Base-by-base conservation (phyloP, 2,113 vertebrate genomes). In the Perognathus longimembris region DNA sequence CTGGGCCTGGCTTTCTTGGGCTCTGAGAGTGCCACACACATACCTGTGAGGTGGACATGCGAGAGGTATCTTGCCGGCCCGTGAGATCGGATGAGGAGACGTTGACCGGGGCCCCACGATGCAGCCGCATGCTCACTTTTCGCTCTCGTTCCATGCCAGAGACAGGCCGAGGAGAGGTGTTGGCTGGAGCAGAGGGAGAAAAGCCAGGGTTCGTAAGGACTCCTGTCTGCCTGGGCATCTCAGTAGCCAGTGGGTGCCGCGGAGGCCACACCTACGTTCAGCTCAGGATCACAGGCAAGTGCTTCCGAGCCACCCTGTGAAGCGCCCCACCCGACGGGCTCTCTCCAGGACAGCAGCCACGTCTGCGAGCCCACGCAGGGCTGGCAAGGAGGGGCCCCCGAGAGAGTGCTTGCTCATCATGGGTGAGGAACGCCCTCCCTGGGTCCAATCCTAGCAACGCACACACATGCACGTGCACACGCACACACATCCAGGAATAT, bases 1-100 rank as follows among this genome's bases (percentile, higher is more conserved):
- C 30, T 4, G 12, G 24, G 24, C 54, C 38, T 70, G 67, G 78
- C 32, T 3, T 12, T n/a, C 8, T 42, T 69, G 0, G 8, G 57
- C 69, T 26, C 3, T 5, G 64, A 0, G 4, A 40, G 74, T 40
- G 61, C 30, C 1, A 61, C 38, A 94, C 26, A 32, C 97, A 71
- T 98, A 99, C 99, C 99, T 99, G 99, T 73, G 99, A 99, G 95
- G 99, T 99, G 97, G 99, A 99, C 99, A 99, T 99, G 98, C 98
- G 99, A 59, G 99, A 99, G 93, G 99, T 98, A 96, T 99, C 99
- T 97, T 99, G 99, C 79, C 99, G 98, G 95, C 99, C 99, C 1
- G 99, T 99, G 96, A 99, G 97, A 94, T 99, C 99, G 18, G 99
- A 99, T 0, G 99, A 99, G 0, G 99, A 99, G 92, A 99, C 98